Conservation (phyloP, 2,888 invertebrate species). For the Mantis religiosa region DNA sequence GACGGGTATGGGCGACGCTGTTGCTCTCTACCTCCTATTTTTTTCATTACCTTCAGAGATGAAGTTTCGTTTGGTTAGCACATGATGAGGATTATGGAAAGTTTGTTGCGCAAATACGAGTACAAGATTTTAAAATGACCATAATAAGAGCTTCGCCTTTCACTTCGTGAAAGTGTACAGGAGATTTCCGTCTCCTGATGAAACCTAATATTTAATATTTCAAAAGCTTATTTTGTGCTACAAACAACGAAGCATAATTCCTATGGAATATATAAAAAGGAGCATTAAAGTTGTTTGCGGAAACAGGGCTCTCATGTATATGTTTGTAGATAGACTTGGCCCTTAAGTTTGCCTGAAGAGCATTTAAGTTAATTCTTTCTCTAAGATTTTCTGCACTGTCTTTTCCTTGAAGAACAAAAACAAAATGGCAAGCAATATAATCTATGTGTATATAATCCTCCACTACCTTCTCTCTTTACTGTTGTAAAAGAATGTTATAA, state of each 20-base stretch:
- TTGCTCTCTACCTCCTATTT: too few species aligned
- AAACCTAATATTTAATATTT: not conserved
- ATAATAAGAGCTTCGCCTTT: not conserved
- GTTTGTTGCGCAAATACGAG: not conserved
- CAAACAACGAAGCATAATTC: not conserved
- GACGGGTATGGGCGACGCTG: too few species aligned
- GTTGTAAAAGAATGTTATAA: not conserved
- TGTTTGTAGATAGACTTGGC: not conserved
- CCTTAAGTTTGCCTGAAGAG: not conserved
- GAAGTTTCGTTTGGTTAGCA: not conserved
- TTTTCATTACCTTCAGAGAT: too few species aligned
- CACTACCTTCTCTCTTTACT: not conserved
- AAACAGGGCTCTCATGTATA: not conserved
- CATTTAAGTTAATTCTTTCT: not conserved
- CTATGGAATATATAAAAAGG: not conserved
- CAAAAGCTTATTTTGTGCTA: not conserved
- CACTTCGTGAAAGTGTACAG: not conserved
- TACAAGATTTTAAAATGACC: not conserved
- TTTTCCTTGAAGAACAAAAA: not conserved
- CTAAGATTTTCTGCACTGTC: not conserved
- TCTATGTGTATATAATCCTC: not conserved
- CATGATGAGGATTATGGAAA: not conserved
- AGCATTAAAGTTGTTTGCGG: not conserved
- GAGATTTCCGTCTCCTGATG: not conserved
- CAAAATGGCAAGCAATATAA: not conserved